Percentiles rank a stretch among this genome's conserved stretches.
Evolutionary conservation across 1,140 invertebrate species (phyloP).

Genomic region (Drosophila repleta): DNA sequence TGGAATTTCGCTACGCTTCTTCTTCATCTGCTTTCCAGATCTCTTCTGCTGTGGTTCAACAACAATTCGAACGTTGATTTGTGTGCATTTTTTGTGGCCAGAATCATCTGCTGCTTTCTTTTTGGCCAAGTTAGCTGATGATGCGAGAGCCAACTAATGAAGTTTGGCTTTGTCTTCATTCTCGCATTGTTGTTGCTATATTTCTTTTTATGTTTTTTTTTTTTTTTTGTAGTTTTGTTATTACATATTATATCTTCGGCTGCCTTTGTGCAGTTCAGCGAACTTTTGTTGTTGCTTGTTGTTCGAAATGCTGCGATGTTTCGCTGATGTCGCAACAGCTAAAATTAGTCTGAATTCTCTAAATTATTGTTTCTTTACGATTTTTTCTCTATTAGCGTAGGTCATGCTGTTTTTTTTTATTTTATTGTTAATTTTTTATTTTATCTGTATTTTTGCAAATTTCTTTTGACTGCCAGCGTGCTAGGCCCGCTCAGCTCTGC

Average conservation of each 20-base stretch:
- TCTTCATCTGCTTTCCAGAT: slow-evolving; percentile 11
- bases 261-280: slow-evolving; percentile 76
- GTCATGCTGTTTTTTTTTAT: slow-evolving; percentile 56
- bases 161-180: slow-evolving; percentile 58
- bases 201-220: slow-evolving; percentile 17
- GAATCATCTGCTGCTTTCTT: slow-evolving; percentile 52
- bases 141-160: slow-evolving; percentile 50
- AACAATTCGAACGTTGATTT: slow-evolving; percentile 73
- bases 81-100: slow-evolving; percentile 73
- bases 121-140: slow-evolving; percentile 54
- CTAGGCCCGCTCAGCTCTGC: slow-evolving; percentile 6
- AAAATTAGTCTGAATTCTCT: slow-evolving; percentile 70
- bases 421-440: neutral
- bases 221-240: slow-evolving; percentile 55
- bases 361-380: slow-evolving; percentile 17
- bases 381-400: slow-evolving; percentile 63
- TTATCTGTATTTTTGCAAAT: slow-evolving; percentile 14
- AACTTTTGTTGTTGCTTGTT: slow-evolving; percentile 70
- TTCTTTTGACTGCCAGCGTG: slow-evolving; percentile 31
- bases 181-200: slow-evolving; percentile 33
- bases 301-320: slow-evolving; percentile 38
- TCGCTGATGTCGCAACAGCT: slow-evolving; percentile 75
- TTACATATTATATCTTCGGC: slow-evolving; percentile 64
- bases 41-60: slow-evolving; percentile 52
- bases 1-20: slow-evolving; percentile 51